phyloP scores from a whole-genome alignment of 2,113 vertebrate species.

The Sceloporus undulatus region DNA sequence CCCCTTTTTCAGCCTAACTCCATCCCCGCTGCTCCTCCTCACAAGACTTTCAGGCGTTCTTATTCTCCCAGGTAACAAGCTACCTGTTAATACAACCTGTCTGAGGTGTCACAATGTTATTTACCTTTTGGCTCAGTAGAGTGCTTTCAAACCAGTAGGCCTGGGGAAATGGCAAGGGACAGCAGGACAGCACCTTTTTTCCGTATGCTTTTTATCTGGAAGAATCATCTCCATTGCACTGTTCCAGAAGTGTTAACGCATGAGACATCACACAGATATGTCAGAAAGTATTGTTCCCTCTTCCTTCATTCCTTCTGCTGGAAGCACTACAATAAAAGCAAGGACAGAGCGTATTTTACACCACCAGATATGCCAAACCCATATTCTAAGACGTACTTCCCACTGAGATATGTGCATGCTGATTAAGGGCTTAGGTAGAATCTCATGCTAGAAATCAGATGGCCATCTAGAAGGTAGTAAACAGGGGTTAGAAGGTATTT shows the following conservation, averaged over 20 bases:
- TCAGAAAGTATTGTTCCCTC: constrained; percentile 3
- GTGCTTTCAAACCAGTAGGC: constrained; percentile 39
- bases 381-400: not conserved
- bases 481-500: not conserved
- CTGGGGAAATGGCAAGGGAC: constrained; percentile 1
- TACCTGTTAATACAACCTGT: constrained; percentile 79
- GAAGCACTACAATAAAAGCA: not conserved
- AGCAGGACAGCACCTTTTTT: not conserved
- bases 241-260: not conserved
- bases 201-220: not conserved
- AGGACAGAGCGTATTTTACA: not conserved
- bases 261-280: not conserved
- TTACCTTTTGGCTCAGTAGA: constrained; percentile 55
- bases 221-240: not conserved
- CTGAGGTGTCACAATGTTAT: constrained; percentile 86
- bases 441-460: not conserved
- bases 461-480: not conserved
- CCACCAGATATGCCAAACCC: not conserved
- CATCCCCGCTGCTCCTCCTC: constrained; percentile 92
- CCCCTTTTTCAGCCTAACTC: constrained; percentile 94
- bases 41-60: constrained; percentile 95
- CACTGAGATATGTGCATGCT: not conserved
- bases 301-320: not conserved
- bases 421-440: not conserved
- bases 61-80: constrained; percentile 97